phyloP scores from a whole-genome alignment of 2,888 invertebrate genomes.

The Sarcophaga variegata region DNA sequence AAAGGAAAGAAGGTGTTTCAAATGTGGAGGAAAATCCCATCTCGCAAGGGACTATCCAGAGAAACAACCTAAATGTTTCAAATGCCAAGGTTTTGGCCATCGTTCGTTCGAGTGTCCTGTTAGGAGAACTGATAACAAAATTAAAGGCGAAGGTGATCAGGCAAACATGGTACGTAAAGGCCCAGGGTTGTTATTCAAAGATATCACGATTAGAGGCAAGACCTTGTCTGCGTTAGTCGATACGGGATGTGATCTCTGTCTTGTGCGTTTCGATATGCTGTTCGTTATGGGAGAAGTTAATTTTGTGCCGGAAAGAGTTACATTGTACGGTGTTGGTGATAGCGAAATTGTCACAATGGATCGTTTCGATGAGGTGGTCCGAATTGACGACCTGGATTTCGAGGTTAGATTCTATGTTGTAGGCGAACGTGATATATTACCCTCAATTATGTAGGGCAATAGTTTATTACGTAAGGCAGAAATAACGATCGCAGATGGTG shows the following conservation, averaged over 20 bases:
- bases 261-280: constrained; percentile 5
- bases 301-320: constrained; percentile 2
- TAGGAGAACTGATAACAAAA: background rate
- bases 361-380: no score
- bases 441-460: constrained; percentile 20
- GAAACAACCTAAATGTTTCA: constrained; percentile 12
- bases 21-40: background rate
- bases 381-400: no score
- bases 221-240: background rate
- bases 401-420: background rate
- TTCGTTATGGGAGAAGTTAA: background rate
- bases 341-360: no score
- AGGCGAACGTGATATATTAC: constrained; percentile 1
- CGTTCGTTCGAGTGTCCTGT: constrained; percentile 13
- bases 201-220: background rate
- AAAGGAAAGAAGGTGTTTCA: constrained; percentile 12
- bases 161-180: constrained; percentile 3
- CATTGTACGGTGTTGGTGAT: background rate
- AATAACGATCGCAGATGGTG: constrained; percentile 3
- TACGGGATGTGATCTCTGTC: background rate
- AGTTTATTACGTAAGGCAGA: background rate
- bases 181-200: constrained; percentile 23
- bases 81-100: constrained; percentile 5
- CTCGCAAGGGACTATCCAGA: background rate
- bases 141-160: background rate